Evolutionary conservation across 2,797 vertebrate species (phyloP), one percentile per base, ranked within the genome.

Genomic region (Gambusia yucatana): DNA sequence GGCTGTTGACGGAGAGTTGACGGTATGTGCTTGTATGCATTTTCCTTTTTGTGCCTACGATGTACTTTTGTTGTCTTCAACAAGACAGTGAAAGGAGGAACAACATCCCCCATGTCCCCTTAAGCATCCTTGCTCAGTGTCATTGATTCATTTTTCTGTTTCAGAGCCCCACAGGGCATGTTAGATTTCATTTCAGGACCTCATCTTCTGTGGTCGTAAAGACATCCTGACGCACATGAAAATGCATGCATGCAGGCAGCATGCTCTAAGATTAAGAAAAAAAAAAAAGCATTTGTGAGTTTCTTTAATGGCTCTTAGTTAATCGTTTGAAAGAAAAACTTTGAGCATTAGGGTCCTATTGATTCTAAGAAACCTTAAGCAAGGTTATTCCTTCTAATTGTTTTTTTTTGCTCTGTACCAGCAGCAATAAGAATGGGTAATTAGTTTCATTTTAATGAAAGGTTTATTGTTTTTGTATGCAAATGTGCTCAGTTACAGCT

Each of bases 1-100:
- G 10, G 6, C n/a, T 41, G 4, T 43, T 33, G 33, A 33, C 33
- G 33, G 33, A 52, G 2, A 36, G 70, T 50, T 47, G 25, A 41
- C 3, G 28, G 39, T n/a, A 72, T 73, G 46, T 39, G 17, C 13
- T 71, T 33, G 6, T 43, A 30, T 83, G 28, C 43, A 8, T 84
- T 50, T 65, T 36, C 67, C 67, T 70, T 70, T 70, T 70, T 70
- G 67, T 70, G 72, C 80, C 16, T 59, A 61, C 73, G 47, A 77
- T 76, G 71, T 84, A 79, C 41, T 73, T 73, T 82, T 90, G 82
- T 85, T 87, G 81, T 87, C 72, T 88, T 82, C 82, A 91, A 87
- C 87, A 69, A 90, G 91, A 84, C 81, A 82, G 77, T 87, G 95
- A 95, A 94, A 95, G 94, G 94, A 70, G 92, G 81, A 86, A 86